phyloP scores from a whole-genome alignment of 2,888 invertebrate genomes.

The Scotopteryx bipunctaria region DNA sequence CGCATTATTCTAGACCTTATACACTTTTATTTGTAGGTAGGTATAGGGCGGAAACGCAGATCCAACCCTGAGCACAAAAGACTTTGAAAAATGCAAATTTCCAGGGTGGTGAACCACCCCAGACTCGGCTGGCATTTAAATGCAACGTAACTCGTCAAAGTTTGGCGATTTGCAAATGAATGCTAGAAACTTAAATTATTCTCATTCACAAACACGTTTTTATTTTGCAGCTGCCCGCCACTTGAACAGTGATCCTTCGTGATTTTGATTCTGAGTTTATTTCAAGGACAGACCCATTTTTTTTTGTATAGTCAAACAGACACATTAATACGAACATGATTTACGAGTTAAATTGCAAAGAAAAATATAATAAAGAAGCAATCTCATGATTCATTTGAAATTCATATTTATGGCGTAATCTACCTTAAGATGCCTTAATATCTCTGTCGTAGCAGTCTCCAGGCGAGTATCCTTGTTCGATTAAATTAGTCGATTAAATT shows the following conservation, averaged over 20 bases:
- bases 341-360: not conserved
- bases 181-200: constrained; percentile 47
- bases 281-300: no score
- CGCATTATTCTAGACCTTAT: constrained; percentile 38
- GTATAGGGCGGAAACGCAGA: constrained; percentile 41
- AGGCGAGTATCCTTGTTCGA: constrained; percentile 76
- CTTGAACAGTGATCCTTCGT: not conserved
- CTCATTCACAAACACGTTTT: constrained; percentile 22
- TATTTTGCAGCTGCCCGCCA: constrained; percentile 6
- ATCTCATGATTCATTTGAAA: constrained; percentile 19
- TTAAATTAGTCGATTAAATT: constrained; percentile 90
- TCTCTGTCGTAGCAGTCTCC: constrained; percentile 53
- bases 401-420: constrained; percentile 34
- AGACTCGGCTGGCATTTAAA: constrained; percentile 62
- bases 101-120: constrained; percentile 44
- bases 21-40: constrained; percentile 31
- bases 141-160: constrained; percentile 72
- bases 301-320: not conserved
- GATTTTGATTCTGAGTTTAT: not conserved
- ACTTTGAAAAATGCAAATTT: constrained; percentile 70
- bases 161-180: constrained; percentile 68
- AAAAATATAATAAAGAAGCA: constrained; percentile 4
- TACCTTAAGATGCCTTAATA: constrained; percentile 52
- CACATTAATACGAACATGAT: not conserved
- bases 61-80: constrained; percentile 53